These are phyloP conservation scores for Melanophora roralis DNA, from an alignment of 2,888 invertebrate species.

Conservation along the genomic window DNA sequence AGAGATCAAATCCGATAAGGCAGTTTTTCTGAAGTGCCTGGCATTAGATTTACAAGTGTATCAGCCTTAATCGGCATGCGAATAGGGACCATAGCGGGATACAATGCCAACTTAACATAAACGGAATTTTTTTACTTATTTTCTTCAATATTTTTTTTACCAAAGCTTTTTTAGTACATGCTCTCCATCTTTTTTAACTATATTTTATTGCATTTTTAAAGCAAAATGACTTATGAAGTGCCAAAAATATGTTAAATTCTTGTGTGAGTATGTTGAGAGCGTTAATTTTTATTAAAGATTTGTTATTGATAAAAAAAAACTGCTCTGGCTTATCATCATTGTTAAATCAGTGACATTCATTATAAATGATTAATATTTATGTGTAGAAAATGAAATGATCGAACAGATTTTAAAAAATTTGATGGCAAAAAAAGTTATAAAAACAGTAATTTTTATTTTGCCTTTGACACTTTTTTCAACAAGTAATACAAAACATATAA, in stretches of 20 bases:
- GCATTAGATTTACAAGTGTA: too few relatives aligned
- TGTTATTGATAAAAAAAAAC: conserved; percentile 37
- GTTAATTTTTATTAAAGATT: conserved; percentile 34
- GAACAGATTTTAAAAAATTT: neutral
- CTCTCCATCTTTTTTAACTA: neutral
- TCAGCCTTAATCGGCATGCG: too few relatives aligned
- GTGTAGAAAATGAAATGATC: conserved; percentile 28
- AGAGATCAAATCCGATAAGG: too few relatives aligned
- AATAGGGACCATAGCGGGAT: too few relatives aligned
- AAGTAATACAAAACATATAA: too few relatives aligned
- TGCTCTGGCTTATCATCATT: conserved; percentile 42
- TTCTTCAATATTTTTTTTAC: too few relatives aligned
- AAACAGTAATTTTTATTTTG: neutral
- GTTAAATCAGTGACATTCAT: conserved; percentile 57
- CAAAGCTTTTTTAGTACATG: too few relatives aligned
- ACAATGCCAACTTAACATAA: too few relatives aligned
- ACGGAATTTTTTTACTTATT: too few relatives aligned
- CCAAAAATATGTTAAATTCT: conserved; percentile 46
- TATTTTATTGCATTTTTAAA: neutral
- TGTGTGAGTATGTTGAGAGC: conserved; percentile 54
- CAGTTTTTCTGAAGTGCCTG: too few relatives aligned
- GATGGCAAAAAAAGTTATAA: neutral
- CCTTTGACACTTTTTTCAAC: too few relatives aligned
- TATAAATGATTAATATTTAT: conserved; percentile 54
- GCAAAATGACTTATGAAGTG: conserved; percentile 59